phyloP scores from a whole-genome alignment of 2,113 vertebrate species.

The Brachyhypopomus occidentalis region DNA sequence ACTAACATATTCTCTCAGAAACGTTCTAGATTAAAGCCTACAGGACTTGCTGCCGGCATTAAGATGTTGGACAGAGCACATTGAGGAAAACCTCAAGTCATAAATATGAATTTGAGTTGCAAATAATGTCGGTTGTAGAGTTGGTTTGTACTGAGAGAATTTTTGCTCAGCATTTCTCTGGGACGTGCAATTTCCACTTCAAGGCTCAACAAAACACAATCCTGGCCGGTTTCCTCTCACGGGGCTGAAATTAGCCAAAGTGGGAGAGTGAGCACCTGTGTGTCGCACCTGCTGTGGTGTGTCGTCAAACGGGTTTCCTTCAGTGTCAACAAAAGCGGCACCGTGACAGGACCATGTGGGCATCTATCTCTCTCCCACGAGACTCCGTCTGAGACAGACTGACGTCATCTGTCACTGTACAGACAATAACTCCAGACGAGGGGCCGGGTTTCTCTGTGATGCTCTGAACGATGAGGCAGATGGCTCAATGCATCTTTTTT shows the following conservation, averaged over 20 bases:
- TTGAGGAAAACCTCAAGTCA: conserved; percentile 44
- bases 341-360: conserved; percentile 72
- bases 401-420: conserved; percentile 58
- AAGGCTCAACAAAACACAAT: not conserved
- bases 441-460: conserved; percentile 6
- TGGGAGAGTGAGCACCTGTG: conserved; percentile 15
- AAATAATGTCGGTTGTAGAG: conserved; percentile 30
- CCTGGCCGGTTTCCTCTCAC: not conserved
- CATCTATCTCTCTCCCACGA: conserved; percentile 59
- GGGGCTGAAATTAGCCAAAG: not conserved
- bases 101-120: conserved; percentile 52
- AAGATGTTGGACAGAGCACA: conserved; percentile 30
- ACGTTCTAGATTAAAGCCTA: conserved; percentile 20
- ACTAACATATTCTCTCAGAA: conserved; percentile 25
- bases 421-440: conserved; percentile 39
- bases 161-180: conserved; percentile 64
- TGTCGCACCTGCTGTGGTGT: conserved; percentile 36
- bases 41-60: conserved; percentile 40
- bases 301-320: conserved; percentile 53
- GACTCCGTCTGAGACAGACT: conserved; percentile 49
- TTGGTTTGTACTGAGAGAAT: conserved; percentile 50
- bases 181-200: conserved; percentile 7
- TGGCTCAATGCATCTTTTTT: not conserved
- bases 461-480: conserved; percentile 23
- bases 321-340: conserved; percentile 46